Evolutionary conservation across 2,888 invertebrate genomes (phyloP), one percentile per base, ranked within the genome.

Genomic region (Acholoe squamosa): DNA sequence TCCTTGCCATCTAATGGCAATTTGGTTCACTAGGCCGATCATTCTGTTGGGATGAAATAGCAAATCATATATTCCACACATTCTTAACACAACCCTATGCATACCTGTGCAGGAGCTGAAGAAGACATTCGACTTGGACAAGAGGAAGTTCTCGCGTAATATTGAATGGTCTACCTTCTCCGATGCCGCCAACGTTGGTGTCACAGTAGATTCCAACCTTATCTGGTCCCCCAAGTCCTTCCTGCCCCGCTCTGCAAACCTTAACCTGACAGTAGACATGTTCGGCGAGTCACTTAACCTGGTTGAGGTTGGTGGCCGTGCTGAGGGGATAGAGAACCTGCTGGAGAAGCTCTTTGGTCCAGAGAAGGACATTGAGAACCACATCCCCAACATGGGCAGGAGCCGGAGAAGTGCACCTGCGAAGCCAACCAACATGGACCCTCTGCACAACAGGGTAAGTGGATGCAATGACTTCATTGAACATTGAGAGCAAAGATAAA

Each of bases 121-220:
- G 43, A 97, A 97, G 28, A 98, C 98, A 94, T 99, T 98, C 95
- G 97, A 97, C 93, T 97, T 97, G 54, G 98, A 99, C 95, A 97
- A 98, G 90, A 97, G 98, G 90, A 99, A 98, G 96, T 99, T 98
- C 96, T 99, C 99, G 0, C 97, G 98, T 54, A 98, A 98, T 95
- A 98, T 98, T 94, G 99, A 99, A 95, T 97, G 97, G 93, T 96
- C 96, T 22, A 92, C 94, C 89, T 98, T 98, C 96, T 98, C 98
- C 91, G 98, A 98, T 94, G 98, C 98, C 94, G 97, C 98, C 94
- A 98, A 99, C 95, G 90, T 93, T 22, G 93, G 93, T 19, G 95
- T 93, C 22, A 93, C 93, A 89, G 94, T 94, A 31, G 96, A 96
- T 91, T 94, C 94, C 92, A 95, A 96, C 91, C n/a, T 95, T 3